Conservation (phyloP, 2,113 vertebrate species). For the Platanista minor region DNA sequence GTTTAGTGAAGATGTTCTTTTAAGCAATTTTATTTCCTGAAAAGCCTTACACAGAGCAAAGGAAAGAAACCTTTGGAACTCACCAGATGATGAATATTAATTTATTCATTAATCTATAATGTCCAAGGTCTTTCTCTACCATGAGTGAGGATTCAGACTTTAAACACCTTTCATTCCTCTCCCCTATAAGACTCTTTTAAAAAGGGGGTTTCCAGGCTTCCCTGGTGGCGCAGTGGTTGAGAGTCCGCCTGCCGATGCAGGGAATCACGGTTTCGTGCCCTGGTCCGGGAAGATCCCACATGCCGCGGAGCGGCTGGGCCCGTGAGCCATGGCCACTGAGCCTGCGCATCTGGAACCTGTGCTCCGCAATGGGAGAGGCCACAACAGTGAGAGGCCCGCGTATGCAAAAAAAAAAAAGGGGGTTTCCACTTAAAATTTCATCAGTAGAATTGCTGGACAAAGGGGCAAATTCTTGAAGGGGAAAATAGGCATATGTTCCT, state of each 20-base stretch:
- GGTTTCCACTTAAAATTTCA: background rate
- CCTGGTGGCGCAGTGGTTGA: too few species aligned
- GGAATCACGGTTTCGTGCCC: too few species aligned
- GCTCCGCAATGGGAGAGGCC: too few species aligned
- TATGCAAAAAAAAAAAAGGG: too few species aligned
- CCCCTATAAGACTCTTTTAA: background rate
- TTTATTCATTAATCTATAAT: background rate
- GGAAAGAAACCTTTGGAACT: background rate
- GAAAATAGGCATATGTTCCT: background rate
- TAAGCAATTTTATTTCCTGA: slow-evolving; percentile 2
- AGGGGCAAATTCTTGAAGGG: background rate
- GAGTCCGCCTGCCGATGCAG: too few species aligned
- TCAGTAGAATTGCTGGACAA: background rate
- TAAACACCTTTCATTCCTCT: background rate
- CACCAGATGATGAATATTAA: background rate
- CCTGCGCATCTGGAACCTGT: too few species aligned
- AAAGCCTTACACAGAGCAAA: background rate
- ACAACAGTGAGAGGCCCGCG: too few species aligned
- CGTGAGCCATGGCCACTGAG: too few species aligned
- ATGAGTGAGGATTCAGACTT: background rate
- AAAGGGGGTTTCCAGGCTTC: background rate
- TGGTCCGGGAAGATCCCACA: too few species aligned
- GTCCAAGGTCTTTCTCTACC: background rate
- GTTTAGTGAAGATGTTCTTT: background rate
- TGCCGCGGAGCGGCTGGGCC: too few species aligned